These are phyloP conservation scores for Hylomyscus alleni DNA, from an alignment of 2,797 vertebrate genomes.

Conservation along the genomic window DNA sequence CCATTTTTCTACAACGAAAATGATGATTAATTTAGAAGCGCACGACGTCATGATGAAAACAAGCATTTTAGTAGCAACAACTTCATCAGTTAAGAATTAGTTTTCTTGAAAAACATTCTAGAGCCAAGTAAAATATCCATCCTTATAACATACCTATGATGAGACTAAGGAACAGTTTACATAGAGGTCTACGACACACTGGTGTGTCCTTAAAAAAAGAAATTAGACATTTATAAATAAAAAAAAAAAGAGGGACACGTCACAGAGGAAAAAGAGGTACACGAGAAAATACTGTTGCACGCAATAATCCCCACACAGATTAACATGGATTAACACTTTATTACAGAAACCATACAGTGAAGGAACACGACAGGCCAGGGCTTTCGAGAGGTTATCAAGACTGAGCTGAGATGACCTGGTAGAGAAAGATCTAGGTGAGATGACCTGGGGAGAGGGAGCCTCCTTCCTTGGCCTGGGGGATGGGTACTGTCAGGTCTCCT, in stretches of 20 bases:
- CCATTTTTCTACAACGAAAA: slow-evolving; percentile 99
- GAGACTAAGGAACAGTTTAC: slow-evolving; percentile 97
- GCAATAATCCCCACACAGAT: slow-evolving; percentile 95
- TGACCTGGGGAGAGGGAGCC: slow-evolving; percentile 74
- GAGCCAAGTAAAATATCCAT: slow-evolving; percentile 99
- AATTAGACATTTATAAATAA: slow-evolving; percentile 91
- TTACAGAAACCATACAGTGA: slow-evolving; percentile 95
- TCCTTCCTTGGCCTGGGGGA: slow-evolving; percentile 67
- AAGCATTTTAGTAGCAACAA: slow-evolving; percentile 98
- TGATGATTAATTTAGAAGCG: slow-evolving; percentile 99
- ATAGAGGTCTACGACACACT: slow-evolving; percentile 95
- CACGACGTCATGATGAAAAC: slow-evolving; percentile 99
- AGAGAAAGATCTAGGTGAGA: slow-evolving; percentile 84
- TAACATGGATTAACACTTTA: slow-evolving; percentile 95
- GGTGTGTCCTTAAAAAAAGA: slow-evolving; percentile 88
- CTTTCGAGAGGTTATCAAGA: slow-evolving; percentile 89
- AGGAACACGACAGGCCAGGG: slow-evolving; percentile 92
- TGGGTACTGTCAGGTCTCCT: slow-evolving; percentile 13
- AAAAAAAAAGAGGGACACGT: slow-evolving; percentile 88
- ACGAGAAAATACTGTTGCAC: slow-evolving; percentile 97
- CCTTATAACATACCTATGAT: slow-evolving; percentile 99
- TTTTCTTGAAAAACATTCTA: slow-evolving; percentile 99
- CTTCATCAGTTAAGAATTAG: slow-evolving; percentile 97
- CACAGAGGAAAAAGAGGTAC: slow-evolving; percentile 91
- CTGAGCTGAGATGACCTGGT: slow-evolving; percentile 90